Conservation (phyloP, 2,888 invertebrate species). For the Serripes groenlandicus region DNA sequence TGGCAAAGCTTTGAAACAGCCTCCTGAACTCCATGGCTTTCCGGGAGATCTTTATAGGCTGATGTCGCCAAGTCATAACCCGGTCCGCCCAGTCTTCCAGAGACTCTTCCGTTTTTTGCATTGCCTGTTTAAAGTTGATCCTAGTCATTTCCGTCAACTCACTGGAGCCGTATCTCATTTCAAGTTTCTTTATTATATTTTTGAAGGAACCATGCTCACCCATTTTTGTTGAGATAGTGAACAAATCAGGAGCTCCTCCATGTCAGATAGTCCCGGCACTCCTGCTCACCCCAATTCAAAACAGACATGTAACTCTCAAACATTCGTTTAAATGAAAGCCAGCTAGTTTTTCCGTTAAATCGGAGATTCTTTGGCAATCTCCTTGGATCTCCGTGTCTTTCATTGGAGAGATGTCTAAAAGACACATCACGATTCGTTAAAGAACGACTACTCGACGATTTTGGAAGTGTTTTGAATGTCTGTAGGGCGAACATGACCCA, state of each 20-base stretch:
- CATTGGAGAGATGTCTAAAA: too few species aligned
- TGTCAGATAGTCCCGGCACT: slow-evolving; percentile 19
- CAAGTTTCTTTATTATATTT: slow-evolving; percentile 24
- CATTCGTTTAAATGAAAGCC: not conserved
- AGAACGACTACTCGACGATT: too few species aligned
- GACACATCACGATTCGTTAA: too few species aligned
- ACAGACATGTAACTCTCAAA: slow-evolving; percentile 18
- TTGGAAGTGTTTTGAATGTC: too few species aligned
- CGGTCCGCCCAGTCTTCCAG: slow-evolving; percentile 46
- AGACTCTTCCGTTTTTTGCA: slow-evolving; percentile 18
- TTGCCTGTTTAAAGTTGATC: slow-evolving; percentile 28
- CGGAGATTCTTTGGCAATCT: slow-evolving; percentile 9
- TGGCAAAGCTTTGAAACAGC: slow-evolving; percentile 47
- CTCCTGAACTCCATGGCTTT: slow-evolving; percentile 26
- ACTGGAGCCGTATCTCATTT: slow-evolving; percentile 17
- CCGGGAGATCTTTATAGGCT: slow-evolving; percentile 50
- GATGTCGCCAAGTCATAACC: slow-evolving; percentile 44
- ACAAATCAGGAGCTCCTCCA: slow-evolving; percentile 34
- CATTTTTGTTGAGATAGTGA: slow-evolving; percentile 10
- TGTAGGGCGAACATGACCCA: too few species aligned
- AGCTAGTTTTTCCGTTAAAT: slow-evolving; percentile 8
- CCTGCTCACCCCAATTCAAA: slow-evolving; percentile 4
- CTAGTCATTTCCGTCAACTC: slow-evolving; percentile 22
- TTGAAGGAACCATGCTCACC: not conserved
- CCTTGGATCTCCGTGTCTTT: not conserved